These are phyloP conservation scores for Drosophila gunungcola DNA, from an alignment of 1,140 invertebrate genomes.

Conservation along the genomic window DNA sequence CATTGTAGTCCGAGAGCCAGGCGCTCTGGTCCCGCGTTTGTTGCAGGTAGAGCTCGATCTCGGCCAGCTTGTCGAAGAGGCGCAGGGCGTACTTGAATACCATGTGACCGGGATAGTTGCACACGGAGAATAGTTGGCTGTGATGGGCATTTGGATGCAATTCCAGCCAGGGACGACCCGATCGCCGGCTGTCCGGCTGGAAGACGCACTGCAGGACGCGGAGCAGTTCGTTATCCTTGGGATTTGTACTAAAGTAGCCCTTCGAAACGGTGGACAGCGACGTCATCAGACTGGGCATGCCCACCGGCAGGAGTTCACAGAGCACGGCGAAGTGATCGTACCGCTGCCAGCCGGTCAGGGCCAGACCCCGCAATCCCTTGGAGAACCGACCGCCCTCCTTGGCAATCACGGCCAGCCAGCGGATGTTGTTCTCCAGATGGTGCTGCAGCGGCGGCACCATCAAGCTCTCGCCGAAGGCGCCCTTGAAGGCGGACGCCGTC, in stretches of 20 bases:
- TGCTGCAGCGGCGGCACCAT: slow-evolving; percentile 89
- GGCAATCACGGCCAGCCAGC: slow-evolving; percentile 89
- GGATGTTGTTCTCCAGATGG: slow-evolving; percentile 90
- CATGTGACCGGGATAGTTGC: slow-evolving; percentile 86
- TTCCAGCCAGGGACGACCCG: slow-evolving; percentile 79
- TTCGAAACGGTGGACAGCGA: slow-evolving; percentile 87
- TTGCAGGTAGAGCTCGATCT: slow-evolving; percentile 84
- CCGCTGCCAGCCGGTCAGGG: slow-evolving; percentile 92
- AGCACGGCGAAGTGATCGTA: slow-evolving; percentile 96
- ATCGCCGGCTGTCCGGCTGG: slow-evolving; percentile 79
- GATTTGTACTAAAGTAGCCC: slow-evolving; percentile 87
- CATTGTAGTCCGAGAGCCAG: slow-evolving; percentile 93
- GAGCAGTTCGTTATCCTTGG: slow-evolving; percentile 86
- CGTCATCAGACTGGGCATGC: slow-evolving; percentile 91
- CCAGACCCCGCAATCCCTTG: slow-evolving; percentile 88
- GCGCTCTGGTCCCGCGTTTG: slow-evolving; percentile 85
- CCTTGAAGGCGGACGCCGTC: slow-evolving; percentile 87
- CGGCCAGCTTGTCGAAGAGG: slow-evolving; percentile 86
- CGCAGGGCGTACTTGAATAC: slow-evolving; percentile 87
- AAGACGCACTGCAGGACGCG: slow-evolving; percentile 87
- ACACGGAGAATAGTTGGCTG: slow-evolving; percentile 71
- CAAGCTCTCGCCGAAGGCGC: slow-evolving; percentile 91
- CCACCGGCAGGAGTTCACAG: slow-evolving; percentile 95
- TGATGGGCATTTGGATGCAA: slow-evolving; percentile 75
- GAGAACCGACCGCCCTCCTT: slow-evolving; percentile 84